Evolutionary conservation across 2,797 vertebrate genomes (phyloP), one percentile per base, ranked within the genome.

Genomic region (Florisuga fusca): DNA sequence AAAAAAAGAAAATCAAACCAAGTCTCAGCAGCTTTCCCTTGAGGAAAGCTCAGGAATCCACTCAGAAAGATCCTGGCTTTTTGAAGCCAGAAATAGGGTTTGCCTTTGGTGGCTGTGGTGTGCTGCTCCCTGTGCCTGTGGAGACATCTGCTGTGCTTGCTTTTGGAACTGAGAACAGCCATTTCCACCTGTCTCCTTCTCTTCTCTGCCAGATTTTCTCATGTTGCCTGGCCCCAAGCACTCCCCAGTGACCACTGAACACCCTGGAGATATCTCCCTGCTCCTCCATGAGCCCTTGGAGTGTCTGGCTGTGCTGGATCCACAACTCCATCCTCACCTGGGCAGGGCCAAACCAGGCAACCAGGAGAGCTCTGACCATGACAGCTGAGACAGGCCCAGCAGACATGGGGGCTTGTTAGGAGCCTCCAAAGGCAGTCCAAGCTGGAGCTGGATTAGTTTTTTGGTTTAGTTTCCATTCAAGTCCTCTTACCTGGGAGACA

Each of bases 61-160:
- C 50, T 71, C 14, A 9, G n/a, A n/a, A 85, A n/a, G 34, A 55
- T 66, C 9, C 15, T 13, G 0, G 1, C 55, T 29, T 61, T 72
- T 46, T 15, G 54, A 38, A 71, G 43, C 10, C 58, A 58, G 55
- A 71, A 34, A 25, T 10, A 48, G 33, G 29, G 10, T 55, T 73
- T 1, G 8, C 51, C 76, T 8, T 9, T 33, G 46, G 25, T 1
- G 0, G 5, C 43, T 31, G 17, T 22, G 0, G 1, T 33, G 10
- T 1, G 45, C 58, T 1, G 1, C 46, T 29, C 26, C 31, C 29
- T 0, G 1, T 36, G 17, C 16, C 33, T 5, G 2, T 1, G 0
- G n/a, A 20, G 14, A 12, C 0, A 0, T 13, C 48, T n/a, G 51
- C 33, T 2, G 1, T 0, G 0, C 53, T 0, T 0, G 0, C 34